Conservation (phyloP, 2,113 vertebrate genomes). For the Crocuta crocuta region DNA sequence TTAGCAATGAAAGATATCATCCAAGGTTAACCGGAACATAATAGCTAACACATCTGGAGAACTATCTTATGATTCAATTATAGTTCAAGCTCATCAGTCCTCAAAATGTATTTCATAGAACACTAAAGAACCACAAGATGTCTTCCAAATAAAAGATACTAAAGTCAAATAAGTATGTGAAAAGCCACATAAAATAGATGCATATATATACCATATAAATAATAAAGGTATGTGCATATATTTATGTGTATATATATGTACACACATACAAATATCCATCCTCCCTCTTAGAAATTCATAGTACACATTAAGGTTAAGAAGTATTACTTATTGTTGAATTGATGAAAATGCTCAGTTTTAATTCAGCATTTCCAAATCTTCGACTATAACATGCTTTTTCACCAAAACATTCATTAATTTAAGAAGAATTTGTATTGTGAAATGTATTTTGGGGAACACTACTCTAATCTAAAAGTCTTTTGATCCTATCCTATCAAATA, state of each 20-base stretch:
- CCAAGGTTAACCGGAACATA: not conserved
- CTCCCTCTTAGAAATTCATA: not conserved
- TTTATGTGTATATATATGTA: not conserved
- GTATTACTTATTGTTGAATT: not conserved
- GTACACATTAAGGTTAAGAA: not conserved
- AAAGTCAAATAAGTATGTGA: not conserved
- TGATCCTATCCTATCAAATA: not conserved
- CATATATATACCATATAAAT: not conserved
- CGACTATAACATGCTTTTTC: not conserved
- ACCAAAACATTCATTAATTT: not conserved
- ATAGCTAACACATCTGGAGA: not conserved
- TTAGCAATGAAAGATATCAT: not conserved
- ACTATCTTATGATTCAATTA: not conserved
- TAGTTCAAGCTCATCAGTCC: not conserved
- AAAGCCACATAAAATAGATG: constrained; percentile 14
- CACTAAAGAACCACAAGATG: not conserved
- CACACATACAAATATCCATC: not conserved
- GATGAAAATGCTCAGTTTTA: constrained; percentile 18
- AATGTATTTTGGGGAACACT: not conserved
- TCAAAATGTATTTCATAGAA: not conserved
- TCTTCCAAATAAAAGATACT: not conserved
- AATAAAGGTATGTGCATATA: not conserved
- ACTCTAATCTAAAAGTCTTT: not conserved
- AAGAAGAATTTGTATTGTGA: not conserved
- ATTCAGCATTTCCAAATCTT: constrained; percentile 2